Percentiles rank a stretch among this genome's conserved stretches.
Conservation (phyloP, 2,797 vertebrate species). For the Xyrichtys novacula region DNA sequence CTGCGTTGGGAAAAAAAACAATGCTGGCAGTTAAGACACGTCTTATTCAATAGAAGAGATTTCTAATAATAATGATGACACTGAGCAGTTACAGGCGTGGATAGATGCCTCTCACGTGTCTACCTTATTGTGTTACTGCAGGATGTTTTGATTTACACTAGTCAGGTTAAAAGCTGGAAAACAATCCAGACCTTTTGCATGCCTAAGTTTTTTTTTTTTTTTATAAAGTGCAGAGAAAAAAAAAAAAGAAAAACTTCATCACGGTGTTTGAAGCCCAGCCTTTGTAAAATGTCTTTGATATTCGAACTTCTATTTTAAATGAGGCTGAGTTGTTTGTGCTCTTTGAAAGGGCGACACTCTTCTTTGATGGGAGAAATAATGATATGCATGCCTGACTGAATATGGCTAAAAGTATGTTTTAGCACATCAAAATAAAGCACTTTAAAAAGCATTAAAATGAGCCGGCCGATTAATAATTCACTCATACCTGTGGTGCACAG, state of each 20-base stretch:
- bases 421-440: constrained; percentile 90
- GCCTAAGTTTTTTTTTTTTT: constrained; percentile 62
- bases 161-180: constrained; percentile 84
- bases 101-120: constrained; percentile 75
- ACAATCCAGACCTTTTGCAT: constrained; percentile 82
- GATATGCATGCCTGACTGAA: constrained; percentile 88
- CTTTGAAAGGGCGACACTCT: constrained; percentile 85
- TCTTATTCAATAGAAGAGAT: constrained; percentile 56
- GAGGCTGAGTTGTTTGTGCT: constrained; percentile 87
- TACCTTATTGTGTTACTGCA: constrained; percentile 72
- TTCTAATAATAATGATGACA: constrained; percentile 72
- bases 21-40: constrained; percentile 50
- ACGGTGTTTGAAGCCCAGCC: constrained; percentile 82
- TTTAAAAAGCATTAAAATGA: constrained; percentile 90
- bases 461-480: constrained; percentile 89
- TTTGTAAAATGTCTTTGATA: constrained; percentile 86
- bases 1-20: constrained; percentile 52
- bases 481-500: constrained; percentile 88
- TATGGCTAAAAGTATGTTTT: constrained; percentile 90
- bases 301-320: constrained; percentile 87
- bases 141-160: constrained; percentile 83
- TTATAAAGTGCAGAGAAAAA: constrained; percentile 75
- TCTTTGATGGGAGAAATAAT: constrained; percentile 87
- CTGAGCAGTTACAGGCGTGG: constrained; percentile 61
- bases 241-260: constrained; percentile 81